Base-by-base conservation (phyloP, 2,113 vertebrate genomes). In the Puma concolor region DNA sequence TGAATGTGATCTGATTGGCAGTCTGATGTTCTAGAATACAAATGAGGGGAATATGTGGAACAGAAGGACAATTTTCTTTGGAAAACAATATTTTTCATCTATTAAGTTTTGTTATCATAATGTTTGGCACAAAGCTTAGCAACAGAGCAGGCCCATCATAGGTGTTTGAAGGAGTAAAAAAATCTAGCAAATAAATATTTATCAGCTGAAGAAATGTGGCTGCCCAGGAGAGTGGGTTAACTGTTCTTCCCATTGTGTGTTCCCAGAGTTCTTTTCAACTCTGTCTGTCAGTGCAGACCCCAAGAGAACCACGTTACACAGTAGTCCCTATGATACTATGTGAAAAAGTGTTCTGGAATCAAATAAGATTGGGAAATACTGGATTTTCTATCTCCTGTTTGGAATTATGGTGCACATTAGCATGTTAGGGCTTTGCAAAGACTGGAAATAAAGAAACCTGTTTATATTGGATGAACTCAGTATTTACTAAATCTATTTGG, bases 21-120 rank as follows among this genome's bases (percentile, higher is more conserved):
- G 17, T 13, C 16, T 67, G 8, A 44, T 52, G 19, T n/a, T 89
- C 33, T 33, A 9, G 48, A 90, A 52, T 71, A 74, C 13, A 64
- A 67, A 41, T 25, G 12, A 66, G 41, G 67, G 63, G 19, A 83
- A 27, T 71, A 36, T 41, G 31, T 44, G 64, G 76, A 21, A 77
- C 57, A 36, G 29, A 94, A 86, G 67, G 33, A 29, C 1, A 31
- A 7, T 80, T 54, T 66, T 36, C 91, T 92, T 50, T 76, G 77
- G 72, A 64, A 96, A 90, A 91, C 8, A 54, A 2, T 19, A 54
- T 44, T 95, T 95, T 94, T 67, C 15, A 66, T 60, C 57, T 82
- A 1, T 29, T 57, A 33, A 60, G 48, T 67, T 36, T 91, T 86
- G n/a, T 48, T 10, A 15, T 60, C 23, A 52, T 71, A 17, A 48